Evolutionary conservation across 1,140 invertebrate genomes (phyloP).

Genomic region (Bombus superbus): DNA sequence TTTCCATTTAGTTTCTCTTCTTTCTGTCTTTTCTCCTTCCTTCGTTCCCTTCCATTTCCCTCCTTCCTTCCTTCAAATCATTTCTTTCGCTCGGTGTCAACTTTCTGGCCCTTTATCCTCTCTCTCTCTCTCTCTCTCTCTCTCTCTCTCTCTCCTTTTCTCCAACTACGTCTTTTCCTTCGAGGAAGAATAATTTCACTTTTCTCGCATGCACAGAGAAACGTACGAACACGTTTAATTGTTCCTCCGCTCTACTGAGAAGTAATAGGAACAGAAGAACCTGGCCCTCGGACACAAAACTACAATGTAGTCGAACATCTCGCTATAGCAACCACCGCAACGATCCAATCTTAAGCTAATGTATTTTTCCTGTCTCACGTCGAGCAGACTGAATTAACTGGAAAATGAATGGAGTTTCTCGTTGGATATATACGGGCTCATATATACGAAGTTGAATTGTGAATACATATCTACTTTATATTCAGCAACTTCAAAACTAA

Average conservation of each 20-base stretch:
- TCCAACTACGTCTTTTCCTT: no score
- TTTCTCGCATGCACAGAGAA: neutral
- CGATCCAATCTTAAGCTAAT: slow-evolving; percentile 19
- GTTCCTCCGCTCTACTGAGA: neutral
- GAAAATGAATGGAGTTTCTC: neutral
- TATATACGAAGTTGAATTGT: neutral
- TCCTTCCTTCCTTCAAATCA: neutral
- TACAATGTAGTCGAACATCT: neutral
- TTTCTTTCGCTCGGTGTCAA: no score
- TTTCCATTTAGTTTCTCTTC: neutral
- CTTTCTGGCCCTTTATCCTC: no score
- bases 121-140: no score
- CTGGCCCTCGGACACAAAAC: neutral
- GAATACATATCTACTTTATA: neutral
- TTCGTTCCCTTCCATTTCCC: no score
- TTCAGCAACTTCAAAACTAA: neutral
- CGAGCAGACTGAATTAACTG: neutral
- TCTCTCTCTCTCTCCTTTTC: no score
- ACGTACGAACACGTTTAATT: neutral
- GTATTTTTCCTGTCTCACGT: slow-evolving; percentile 31
- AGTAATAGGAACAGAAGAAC: neutral
- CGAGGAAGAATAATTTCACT: neutral
- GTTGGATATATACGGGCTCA: neutral
- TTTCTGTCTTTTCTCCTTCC: neutral
- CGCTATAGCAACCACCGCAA: no score